Conservation (phyloP, 2,797 vertebrate species). For the Capromys pilorides region DNA sequence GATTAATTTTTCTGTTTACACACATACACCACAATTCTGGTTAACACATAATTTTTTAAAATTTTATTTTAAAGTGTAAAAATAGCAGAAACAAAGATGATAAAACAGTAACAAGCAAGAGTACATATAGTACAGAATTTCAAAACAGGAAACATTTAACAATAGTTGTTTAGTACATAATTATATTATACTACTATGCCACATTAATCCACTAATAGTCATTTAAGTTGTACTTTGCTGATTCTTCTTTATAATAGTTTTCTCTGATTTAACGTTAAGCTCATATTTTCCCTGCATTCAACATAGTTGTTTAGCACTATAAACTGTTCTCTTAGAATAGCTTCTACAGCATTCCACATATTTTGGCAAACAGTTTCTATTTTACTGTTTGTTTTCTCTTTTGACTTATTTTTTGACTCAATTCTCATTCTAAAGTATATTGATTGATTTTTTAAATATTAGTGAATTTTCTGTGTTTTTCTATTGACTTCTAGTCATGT, state of each 20-base stretch:
- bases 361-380: background rate
- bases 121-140: no score
- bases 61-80: no score
- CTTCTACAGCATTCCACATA: background rate
- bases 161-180: background rate
- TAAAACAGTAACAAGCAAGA: no score
- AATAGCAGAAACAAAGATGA: no score
- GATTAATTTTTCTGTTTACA: background rate
- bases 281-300: background rate
- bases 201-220: background rate
- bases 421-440: background rate
- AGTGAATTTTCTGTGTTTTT: background rate
- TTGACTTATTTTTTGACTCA: background rate
- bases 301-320: background rate
- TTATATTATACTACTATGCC: background rate
- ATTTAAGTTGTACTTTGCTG: background rate
- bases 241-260: background rate
- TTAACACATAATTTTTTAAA: no score
- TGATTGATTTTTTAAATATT: background rate
- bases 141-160: no score
- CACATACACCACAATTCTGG: no score
- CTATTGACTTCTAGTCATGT: background rate
- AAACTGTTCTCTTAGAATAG: background rate
- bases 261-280: background rate
- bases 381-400: background rate